Conservation (phyloP, 2,113 vertebrate species). For the Varanus komodoensis region DNA sequence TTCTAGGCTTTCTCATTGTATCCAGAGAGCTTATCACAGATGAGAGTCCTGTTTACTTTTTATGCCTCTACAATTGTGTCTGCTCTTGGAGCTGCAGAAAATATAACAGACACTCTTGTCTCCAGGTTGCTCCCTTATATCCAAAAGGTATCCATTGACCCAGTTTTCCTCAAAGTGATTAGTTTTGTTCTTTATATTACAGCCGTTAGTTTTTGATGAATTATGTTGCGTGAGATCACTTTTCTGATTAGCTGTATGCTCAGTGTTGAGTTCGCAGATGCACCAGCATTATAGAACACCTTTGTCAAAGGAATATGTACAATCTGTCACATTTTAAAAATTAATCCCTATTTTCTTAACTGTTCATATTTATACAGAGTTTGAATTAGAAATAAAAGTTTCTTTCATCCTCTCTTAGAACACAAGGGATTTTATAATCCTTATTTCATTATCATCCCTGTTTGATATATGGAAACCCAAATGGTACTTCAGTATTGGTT, state of each 20-base stretch:
- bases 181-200: accelerated
- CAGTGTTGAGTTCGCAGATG: background rate
- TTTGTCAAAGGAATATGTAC: background rate
- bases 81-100: slow-evolving; percentile 82
- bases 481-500: background rate
- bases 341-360: background rate
- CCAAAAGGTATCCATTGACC: slow-evolving; percentile 83
- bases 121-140: slow-evolving; percentile 92
- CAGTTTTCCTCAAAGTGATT: background rate
- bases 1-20: slow-evolving; percentile 84
- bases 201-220: background rate
- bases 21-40: slow-evolving; percentile 77
- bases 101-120: slow-evolving; percentile 83
- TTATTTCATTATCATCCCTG: background rate
- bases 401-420: background rate
- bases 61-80: slow-evolving; percentile 91
- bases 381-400: background rate
- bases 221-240: background rate
- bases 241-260: background rate
- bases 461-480: background rate
- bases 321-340: background rate
- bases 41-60: slow-evolving; percentile 93
- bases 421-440: background rate
- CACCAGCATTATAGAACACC: background rate
- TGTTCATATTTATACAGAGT: background rate